These are phyloP conservation scores for Diphyllodes magnificus DNA, from an alignment of 2,113 vertebrate species.

Conservation along the genomic window DNA sequence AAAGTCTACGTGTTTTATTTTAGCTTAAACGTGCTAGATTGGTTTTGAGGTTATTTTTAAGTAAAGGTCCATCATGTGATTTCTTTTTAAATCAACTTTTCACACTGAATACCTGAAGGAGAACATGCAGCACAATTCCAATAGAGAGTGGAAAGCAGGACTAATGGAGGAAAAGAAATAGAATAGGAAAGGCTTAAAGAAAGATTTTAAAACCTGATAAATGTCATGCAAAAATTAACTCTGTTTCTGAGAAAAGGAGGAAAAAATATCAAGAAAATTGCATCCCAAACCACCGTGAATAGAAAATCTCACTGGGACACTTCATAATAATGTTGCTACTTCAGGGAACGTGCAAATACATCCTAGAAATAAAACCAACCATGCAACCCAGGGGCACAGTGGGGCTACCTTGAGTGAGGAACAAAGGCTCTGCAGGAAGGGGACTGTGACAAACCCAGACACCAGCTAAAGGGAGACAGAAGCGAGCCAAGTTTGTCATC, in stretches of 20 bases:
- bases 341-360: conserved; percentile 60
- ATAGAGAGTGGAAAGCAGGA: conserved; percentile 63
- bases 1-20: background rate
- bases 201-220: background rate
- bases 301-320: background rate
- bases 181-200: conserved; percentile 24
- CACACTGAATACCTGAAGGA: conserved; percentile 66
- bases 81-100: conserved; percentile 23
- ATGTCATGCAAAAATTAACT: background rate
- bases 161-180: conserved; percentile 41
- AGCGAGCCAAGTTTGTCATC: conserved; percentile 46
- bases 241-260: background rate
- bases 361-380: background rate
- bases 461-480: conserved; percentile 68
- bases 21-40: background rate
- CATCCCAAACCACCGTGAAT: background rate
- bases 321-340: background rate
- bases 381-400: conserved; percentile 33
- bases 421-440: conserved; percentile 63
- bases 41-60: background rate
- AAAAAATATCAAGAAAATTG: background rate
- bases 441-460: conserved; percentile 69
- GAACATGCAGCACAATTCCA: conserved; percentile 73
- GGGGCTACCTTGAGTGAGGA: conserved; percentile 73
- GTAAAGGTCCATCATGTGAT: conserved; percentile 66